Base-by-base conservation (phyloP, 2,888 invertebrate genomes). In the Aleiodes leptofemur region DNA sequence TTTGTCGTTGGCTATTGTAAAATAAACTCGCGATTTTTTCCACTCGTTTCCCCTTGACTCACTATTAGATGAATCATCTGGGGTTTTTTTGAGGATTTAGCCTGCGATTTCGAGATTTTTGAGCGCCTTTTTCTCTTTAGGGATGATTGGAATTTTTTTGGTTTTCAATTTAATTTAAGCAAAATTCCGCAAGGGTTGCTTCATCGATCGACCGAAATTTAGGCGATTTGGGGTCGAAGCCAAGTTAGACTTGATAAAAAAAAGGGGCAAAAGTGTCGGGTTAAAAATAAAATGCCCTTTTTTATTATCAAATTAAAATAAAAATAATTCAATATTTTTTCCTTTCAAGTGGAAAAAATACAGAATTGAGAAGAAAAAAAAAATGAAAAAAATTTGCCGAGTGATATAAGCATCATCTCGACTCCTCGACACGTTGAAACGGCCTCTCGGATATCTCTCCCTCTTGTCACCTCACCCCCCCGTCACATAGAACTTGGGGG, bases 131-230 rank as follows among this genome's bases (percentile, higher is more conserved):
- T 43, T 43, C 3, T 11, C 8, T 43, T 43, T 8, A 29, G 6
- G 14, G 55, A 3, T 14, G 55, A 55, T 72, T 23, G 23, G 23
- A 23, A 23, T 23, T 23, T 23, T 23, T 34, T 34, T 34, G 34
- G 6, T 1, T 0, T 34, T 34, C 0, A 4, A 34, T 34, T 34
- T 34, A 34, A 34, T 34, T 34, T 34, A 2, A 23, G 34, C 34
- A 4, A 34, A 34, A 34, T 34, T 34, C 34, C 64, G n/a, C 43
- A 71, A 53, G 74, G 82, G 81, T 82, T 83, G 81, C 81, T 82
- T 78, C 77, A 85, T 85, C 81, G 85, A 85, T 85, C 81, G 85
- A 84, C 83, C 82, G 82, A 83, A 83, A 85, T 85, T 85, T 85
- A 79, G 79, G 78, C 71, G 76, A 83, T 23, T 84, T 82, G 80